Evolutionary conservation across 2,797 vertebrate species (phyloP).

Genomic region (Anguilla marmorata): DNA sequence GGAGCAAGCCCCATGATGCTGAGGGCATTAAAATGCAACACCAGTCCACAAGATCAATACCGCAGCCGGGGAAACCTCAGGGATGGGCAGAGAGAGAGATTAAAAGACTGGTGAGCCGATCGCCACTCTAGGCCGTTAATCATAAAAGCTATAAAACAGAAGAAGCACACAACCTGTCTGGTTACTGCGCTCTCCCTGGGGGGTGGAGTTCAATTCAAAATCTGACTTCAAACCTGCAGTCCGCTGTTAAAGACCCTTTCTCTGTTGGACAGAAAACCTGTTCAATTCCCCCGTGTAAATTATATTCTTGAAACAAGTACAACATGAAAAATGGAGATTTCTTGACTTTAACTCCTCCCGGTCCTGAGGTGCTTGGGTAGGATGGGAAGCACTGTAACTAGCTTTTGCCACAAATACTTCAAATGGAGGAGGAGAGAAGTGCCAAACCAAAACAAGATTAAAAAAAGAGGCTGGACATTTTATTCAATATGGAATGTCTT

Average conservation of each 20-base stretch:
- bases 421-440: not conserved
- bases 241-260: not conserved
- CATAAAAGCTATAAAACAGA: constrained; percentile 18
- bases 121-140: not conserved
- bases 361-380: not conserved
- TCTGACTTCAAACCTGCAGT: not conserved
- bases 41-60: constrained; percentile 29
- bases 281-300: not conserved
- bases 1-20: not conserved
- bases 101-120: constrained; percentile 9
- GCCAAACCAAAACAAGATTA: not conserved
- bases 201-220: constrained; percentile 1
- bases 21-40: constrained; percentile 21
- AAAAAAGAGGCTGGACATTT: not conserved
- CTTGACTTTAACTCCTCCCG: not conserved
- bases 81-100: constrained; percentile 15
- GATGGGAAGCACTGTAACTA: not conserved
- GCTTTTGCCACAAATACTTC: not conserved
- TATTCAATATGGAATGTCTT: not conserved
- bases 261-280: not conserved
- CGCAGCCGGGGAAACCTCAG: not conserved
- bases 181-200: constrained; percentile 1
- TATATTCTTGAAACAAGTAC: not conserved
- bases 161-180: not conserved
- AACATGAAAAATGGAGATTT: not conserved